These are phyloP conservation scores for Lasiurus borealis DNA, from an alignment of 2,113 vertebrate species.

Conservation along the genomic window DNA sequence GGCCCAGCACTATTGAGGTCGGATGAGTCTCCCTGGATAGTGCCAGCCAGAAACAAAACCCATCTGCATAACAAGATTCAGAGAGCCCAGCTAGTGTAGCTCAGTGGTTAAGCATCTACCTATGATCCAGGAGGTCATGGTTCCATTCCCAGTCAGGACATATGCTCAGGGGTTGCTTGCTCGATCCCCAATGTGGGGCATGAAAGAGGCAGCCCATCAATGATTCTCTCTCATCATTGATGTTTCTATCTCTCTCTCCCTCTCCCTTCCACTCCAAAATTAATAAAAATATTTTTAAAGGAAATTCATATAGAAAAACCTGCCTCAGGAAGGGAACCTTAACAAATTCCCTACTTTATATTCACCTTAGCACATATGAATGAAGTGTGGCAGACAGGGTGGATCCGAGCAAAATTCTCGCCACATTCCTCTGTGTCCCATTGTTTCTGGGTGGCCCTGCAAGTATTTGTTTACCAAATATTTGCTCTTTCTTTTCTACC, in stretches of 20 bases:
- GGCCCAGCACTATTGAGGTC: rapidly evolving
- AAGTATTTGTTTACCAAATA: background rate
- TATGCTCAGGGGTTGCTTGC: no score
- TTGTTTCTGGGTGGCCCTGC: background rate
- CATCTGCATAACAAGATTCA: background rate
- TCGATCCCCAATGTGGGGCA: no score
- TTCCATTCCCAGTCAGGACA: no score
- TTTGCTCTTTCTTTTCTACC: background rate
- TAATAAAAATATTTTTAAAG: no score
- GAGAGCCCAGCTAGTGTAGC: no score
- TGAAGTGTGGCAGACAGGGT: background rate
- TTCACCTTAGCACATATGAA: background rate
- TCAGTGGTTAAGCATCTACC: no score
- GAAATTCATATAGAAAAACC: background rate
- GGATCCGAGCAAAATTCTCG: background rate
- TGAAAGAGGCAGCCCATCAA: no score
- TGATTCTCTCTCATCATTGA: no score
- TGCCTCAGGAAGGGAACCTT: background rate
- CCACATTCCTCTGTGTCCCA: background rate
- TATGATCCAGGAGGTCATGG: no score
- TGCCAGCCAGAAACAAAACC: background rate
- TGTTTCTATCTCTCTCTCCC: no score
- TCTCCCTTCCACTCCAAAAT: no score
- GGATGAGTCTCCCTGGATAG: background rate
- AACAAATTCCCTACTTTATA: background rate